These are phyloP conservation scores for Tetraodon nigroviridis DNA, from an alignment of 2,113 vertebrate genomes.

Conservation along the genomic window DNA sequence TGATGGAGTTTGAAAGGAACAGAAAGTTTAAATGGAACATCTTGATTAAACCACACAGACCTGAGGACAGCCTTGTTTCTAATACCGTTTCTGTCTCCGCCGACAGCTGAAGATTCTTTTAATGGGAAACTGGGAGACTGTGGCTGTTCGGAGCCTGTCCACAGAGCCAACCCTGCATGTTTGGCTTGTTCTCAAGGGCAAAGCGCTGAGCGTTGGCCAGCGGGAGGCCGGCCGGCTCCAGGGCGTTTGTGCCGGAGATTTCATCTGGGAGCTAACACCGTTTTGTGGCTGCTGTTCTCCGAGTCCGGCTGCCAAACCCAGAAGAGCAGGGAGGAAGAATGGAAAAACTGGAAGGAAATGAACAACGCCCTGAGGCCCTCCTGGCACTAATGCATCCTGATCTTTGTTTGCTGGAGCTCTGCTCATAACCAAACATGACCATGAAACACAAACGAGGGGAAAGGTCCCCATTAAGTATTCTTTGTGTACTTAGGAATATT, in stretches of 20 bases:
- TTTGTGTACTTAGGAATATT: constrained; percentile 15
- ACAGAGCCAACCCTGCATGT: constrained; percentile 42
- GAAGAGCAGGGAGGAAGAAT: constrained; percentile 15
- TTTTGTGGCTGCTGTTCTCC: constrained; percentile 42
- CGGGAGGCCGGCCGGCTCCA: constrained; percentile 25
- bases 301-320: constrained; percentile 1
- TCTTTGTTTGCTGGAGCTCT: constrained; percentile 57
- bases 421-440: constrained; percentile 32
- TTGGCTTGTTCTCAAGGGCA: constrained; percentile 63
- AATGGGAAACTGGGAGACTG: background rate
- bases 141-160: constrained; percentile 31
- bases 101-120: no score
- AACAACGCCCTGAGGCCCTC: constrained; percentile 51
- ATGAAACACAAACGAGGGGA: constrained; percentile 44
- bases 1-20: no score
- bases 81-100: no score
- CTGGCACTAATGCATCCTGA: constrained; percentile 40
- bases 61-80: no score
- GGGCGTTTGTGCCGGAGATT: constrained; percentile 47
- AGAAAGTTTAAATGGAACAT: no score
- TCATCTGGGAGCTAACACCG: constrained; percentile 61
- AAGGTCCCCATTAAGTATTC: constrained; percentile 8
- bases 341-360: constrained; percentile 59
- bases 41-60: no score
- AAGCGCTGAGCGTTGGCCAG: constrained; percentile 29